These are phyloP conservation scores for Olivierus martensii DNA, from an alignment of 1,140 invertebrate species.

Conservation along the genomic window DNA sequence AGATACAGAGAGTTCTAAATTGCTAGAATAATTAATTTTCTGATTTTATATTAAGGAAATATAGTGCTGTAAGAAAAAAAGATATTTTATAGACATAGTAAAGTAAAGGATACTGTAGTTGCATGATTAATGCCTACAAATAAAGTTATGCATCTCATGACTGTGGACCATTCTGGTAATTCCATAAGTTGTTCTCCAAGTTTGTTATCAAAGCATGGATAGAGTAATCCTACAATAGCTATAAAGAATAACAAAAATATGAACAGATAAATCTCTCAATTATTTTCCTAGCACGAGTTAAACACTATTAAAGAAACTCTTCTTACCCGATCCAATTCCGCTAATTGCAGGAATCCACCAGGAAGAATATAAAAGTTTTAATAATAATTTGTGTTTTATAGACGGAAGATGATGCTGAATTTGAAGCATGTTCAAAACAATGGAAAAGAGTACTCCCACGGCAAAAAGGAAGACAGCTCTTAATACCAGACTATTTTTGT, in stretches of 20 bases:
- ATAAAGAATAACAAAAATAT: neutral
- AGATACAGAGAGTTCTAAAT: conserved; percentile 32
- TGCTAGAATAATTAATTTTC: conserved; percentile 36
- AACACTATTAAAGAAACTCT: neutral
- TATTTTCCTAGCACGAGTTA: neutral
- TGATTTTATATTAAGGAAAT: conserved; percentile 15
- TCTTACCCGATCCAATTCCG: conserved; percentile 10
- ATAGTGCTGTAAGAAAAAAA: neutral
- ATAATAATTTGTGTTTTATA: neutral
- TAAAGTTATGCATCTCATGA: conserved; percentile 35
- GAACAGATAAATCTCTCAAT: neutral
- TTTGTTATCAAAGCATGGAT: conserved; percentile 5
- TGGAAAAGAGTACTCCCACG: conserved; percentile 3
- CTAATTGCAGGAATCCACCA: conserved; percentile 13
- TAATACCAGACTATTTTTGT: neutral
- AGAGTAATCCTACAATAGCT: conserved; percentile 11
- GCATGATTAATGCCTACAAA: conserved; percentile 38
- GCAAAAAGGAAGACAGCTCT: conserved; percentile 8
- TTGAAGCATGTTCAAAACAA: conserved; percentile 10
- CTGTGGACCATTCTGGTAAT: conserved; percentile 34
- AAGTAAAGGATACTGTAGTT: conserved; percentile 35
- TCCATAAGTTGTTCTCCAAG: neutral
- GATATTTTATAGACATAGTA: neutral
- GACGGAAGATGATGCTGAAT: neutral
- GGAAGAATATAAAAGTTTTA: neutral